A percentile compares a stretch with the other conserved stretches of the same genome.
Conservation (phyloP, 2,113 vertebrate genomes). For the Morone chrysops region DNA sequence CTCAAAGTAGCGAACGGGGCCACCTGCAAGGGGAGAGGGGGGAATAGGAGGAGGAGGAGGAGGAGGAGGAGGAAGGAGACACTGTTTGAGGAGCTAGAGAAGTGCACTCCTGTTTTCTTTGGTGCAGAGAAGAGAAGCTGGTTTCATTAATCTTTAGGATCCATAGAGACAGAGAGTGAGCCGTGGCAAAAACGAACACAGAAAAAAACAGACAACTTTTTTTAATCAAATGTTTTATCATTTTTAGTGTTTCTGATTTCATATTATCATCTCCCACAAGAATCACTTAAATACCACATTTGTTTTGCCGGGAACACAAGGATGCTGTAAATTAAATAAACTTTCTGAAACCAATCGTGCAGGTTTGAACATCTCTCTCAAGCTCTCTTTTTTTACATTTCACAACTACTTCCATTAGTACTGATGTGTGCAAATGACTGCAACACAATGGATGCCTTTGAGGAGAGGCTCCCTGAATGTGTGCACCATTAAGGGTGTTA, state of each 20-base stretch:
- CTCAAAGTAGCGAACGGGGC: constrained; percentile 73
- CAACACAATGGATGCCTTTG: background rate
- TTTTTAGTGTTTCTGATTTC: background rate
- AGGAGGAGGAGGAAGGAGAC: constrained; percentile 27
- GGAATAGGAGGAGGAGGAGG: constrained; percentile 13
- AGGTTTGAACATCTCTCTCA: background rate
- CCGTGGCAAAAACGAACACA: constrained; percentile 53
- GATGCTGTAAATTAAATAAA: background rate
- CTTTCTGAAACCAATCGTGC: background rate
- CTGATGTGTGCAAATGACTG: background rate
- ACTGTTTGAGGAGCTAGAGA: constrained; percentile 60
- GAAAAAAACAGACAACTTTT: constrained; percentile 41
- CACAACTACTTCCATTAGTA: background rate
- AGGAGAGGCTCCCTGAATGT: background rate
- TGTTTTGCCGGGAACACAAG: background rate
- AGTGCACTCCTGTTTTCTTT: constrained; percentile 76
- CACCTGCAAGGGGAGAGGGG: constrained; percentile 69
- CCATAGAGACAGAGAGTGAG: constrained; percentile 48
- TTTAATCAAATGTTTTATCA: no score
- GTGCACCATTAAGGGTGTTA: background rate
- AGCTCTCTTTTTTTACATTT: background rate
- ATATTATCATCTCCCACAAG: background rate
- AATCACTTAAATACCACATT: background rate
- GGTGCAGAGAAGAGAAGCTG: constrained; percentile 69
- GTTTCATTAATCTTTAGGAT: constrained; percentile 75